These are phyloP conservation scores for Hemicrepidius hirtus DNA, from an alignment of 2,888 invertebrate species.

Conservation along the genomic window DNA sequence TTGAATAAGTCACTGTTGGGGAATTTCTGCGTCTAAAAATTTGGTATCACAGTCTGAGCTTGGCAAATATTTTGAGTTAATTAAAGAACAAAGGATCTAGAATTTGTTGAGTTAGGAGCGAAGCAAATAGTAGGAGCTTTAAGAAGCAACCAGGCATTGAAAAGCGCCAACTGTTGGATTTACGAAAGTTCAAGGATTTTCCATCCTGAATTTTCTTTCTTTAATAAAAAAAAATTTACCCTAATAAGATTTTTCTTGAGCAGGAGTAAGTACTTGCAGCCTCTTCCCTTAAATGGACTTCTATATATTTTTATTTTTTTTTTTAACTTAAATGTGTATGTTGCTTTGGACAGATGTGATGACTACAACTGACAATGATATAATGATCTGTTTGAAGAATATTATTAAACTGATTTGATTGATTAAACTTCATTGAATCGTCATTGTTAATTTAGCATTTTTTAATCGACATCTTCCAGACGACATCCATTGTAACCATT, in stretches of 20 bases:
- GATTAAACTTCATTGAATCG: neutral
- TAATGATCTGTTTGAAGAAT: neutral
- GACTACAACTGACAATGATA: conserved; percentile 3
- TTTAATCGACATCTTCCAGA: neutral
- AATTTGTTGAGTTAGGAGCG: conserved; percentile 52
- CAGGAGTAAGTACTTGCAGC: no score
- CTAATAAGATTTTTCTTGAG: no score
- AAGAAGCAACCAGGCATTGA: conserved; percentile 55
- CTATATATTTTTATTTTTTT: no score
- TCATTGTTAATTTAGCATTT: neutral
- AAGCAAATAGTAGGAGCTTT: conserved; percentile 52
- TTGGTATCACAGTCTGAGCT: conserved; percentile 44
- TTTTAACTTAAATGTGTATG: neutral
- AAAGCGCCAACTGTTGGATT: conserved; percentile 45
- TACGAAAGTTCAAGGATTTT: conserved; percentile 37
- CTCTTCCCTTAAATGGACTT: no score
- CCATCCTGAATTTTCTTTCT: neutral
- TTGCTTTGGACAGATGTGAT: neutral
- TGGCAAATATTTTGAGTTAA: conserved; percentile 69
- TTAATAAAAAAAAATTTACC: no score
- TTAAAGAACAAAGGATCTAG: conserved; percentile 66
- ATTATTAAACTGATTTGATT: neutral
- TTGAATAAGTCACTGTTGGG: conserved; percentile 2
- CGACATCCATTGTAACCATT: neutral
- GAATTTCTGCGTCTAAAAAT: conserved; percentile 39